A percentile compares a stretch with the other conserved stretches of the same genome.
Evolutionary conservation across 2,888 invertebrate species (phyloP).

Genomic region (Adelognathus sp.): DNA sequence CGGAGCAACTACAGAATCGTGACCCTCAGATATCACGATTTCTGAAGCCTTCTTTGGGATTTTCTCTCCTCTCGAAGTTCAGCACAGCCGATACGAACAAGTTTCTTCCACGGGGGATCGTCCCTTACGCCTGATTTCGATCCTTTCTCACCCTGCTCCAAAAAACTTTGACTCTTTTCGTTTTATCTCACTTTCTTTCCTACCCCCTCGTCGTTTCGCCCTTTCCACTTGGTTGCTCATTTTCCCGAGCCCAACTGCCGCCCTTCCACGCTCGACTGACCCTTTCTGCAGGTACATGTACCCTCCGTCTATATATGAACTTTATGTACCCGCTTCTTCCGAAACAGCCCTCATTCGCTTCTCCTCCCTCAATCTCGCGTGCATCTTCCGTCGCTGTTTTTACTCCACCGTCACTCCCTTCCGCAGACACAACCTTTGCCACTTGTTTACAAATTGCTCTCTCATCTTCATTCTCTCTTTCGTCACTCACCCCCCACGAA

Average conservation of each 20-base stretch:
- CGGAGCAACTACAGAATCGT: constrained; percentile 61
- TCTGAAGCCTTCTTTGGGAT: constrained; percentile 27
- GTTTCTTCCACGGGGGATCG: constrained; percentile 71
- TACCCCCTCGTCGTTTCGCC: constrained; percentile 30
- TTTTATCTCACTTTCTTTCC: constrained; percentile 33
- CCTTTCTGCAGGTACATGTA: not conserved
- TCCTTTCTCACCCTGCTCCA: constrained; percentile 56
- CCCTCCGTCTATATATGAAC: not conserved
- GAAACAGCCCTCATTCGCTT: constrained; percentile 5
- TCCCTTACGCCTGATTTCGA: constrained; percentile 75
- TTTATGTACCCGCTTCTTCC: constrained; percentile 7
- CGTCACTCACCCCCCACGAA: constrained; percentile 67
- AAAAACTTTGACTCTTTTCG: constrained; percentile 71
- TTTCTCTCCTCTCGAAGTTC: constrained; percentile 60
- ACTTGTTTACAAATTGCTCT: constrained; percentile 76
- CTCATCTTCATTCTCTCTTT: constrained; percentile 76
- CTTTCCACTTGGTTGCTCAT: constrained; percentile 25
- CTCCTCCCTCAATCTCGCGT: constrained; percentile 48
- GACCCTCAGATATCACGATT: constrained; percentile 29
- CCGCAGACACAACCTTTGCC: constrained; percentile 66
- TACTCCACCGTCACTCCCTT: constrained; percentile 47
- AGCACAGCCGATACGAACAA: constrained; percentile 66
- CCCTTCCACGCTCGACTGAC: constrained; percentile 11
- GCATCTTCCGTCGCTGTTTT: constrained; percentile 53
- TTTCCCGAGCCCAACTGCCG: constrained; percentile 10